phyloP scores from a whole-genome alignment of 2,888 invertebrate species.

The Sesamia inferens region DNA sequence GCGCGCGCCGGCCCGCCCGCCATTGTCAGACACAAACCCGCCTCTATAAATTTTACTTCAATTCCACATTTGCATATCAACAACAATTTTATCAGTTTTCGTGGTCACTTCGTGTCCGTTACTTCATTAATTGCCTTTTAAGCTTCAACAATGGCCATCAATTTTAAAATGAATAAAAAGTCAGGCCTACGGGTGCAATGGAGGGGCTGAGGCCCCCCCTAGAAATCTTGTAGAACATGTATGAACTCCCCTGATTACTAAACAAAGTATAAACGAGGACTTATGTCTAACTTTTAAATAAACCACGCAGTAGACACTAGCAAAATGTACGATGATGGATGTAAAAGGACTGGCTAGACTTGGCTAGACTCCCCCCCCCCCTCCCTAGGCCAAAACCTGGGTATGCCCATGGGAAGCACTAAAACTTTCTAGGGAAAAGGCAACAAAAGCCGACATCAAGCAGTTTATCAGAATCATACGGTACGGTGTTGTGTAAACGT shows the following conservation, averaged over 20 bases:
- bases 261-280: too few relatives aligned
- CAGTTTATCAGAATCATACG: neutral
- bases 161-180: conserved; percentile 54
- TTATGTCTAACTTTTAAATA: too few relatives aligned
- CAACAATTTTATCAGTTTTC: conserved; percentile 73
- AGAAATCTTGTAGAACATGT: too few relatives aligned
- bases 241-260: too few relatives aligned
- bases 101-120: conserved; percentile 68
- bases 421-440: neutral
- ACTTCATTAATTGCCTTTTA: conserved; percentile 62
- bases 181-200: too few relatives aligned
- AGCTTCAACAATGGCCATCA: conserved; percentile 53
- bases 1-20: conserved; percentile 60
- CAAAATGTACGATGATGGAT: too few relatives aligned
- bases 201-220: too few relatives aligned
- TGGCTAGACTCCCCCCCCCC: too few relatives aligned
- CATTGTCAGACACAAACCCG: conserved; percentile 71
- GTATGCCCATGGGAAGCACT: too few relatives aligned
- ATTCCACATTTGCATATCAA: conserved; percentile 78
- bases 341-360: too few relatives aligned
- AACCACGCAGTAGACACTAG: too few relatives aligned
- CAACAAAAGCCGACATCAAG: neutral
- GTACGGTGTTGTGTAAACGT: neutral
- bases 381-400: too few relatives aligned
- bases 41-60: conserved; percentile 75